Conservation (phyloP, 2,888 invertebrate genomes). For the Pycnomerus fuliginosus region DNA sequence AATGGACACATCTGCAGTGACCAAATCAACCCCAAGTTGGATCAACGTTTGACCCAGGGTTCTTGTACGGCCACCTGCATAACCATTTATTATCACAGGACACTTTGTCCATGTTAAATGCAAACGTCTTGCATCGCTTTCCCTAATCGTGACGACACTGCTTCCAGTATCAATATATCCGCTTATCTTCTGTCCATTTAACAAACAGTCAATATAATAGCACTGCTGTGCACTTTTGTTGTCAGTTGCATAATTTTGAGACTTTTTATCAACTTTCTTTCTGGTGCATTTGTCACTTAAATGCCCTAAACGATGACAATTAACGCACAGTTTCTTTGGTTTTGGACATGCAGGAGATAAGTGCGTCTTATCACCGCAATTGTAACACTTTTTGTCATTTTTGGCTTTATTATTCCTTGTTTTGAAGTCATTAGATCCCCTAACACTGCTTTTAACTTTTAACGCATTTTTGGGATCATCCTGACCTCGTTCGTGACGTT, state of each 20-base stretch:
- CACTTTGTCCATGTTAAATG: neutral
- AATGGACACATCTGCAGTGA: neutral
- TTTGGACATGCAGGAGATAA: constrained; percentile 15
- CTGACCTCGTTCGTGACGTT: too few species aligned
- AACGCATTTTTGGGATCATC: too few species aligned
- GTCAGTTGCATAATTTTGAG: too few species aligned
- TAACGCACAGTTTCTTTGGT: constrained; percentile 11
- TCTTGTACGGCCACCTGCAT: neutral
- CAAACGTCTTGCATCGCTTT: constrained; percentile 8
- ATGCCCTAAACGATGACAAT: constrained; percentile 20
- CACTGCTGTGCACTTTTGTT: too few species aligned
- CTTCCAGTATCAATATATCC: constrained; percentile 7
- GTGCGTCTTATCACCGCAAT: constrained; percentile 17
- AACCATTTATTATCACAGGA: neutral
- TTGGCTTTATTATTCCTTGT: too few species aligned
- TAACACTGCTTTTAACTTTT: too few species aligned
- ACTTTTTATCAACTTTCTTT: too few species aligned
- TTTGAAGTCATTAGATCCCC: too few species aligned
- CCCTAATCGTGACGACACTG: constrained; percentile 15
- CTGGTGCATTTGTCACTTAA: too few species aligned
- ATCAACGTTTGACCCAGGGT: neutral
- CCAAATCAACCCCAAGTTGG: neutral
- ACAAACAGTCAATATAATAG: neutral
- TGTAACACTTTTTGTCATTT: constrained; percentile 23
- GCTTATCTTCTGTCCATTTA: neutral